Conservation (phyloP, 2,797 vertebrate species). For the Acomys russatus region DNA sequence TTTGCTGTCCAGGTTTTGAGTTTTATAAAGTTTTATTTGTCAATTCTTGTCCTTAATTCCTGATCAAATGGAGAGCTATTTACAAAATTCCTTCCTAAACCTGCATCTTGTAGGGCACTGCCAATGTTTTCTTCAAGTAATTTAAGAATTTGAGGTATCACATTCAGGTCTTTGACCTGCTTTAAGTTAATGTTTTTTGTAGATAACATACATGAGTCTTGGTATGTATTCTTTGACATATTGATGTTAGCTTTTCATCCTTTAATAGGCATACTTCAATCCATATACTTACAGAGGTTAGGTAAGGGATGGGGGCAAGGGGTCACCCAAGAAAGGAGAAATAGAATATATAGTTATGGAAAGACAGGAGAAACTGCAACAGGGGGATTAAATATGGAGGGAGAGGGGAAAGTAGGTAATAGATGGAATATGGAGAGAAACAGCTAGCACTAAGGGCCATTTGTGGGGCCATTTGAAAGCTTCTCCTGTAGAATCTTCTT, state of each 20-base stretch:
- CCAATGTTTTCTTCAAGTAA: not conserved
- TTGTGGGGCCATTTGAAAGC: not conserved
- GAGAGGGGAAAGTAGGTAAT: not conserved
- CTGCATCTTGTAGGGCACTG: not conserved
- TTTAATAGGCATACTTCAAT: not conserved
- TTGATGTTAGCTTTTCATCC: not conserved
- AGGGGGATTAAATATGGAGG: not conserved
- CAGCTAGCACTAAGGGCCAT: not conserved
- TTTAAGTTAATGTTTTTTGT: not conserved
- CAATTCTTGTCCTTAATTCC: not conserved
- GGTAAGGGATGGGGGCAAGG: not conserved
- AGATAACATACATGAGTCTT: not conserved
- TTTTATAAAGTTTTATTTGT: not conserved
- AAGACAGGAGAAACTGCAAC: too few relatives aligned
- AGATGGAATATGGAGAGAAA: not conserved
- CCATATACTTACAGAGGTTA: not conserved
- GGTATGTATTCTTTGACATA: not conserved
- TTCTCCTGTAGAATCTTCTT: not conserved
- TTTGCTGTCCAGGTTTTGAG: not conserved
- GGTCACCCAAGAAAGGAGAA: not conserved
- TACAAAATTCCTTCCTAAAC: not conserved
- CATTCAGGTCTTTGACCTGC: not conserved
- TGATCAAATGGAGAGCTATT: not conserved
- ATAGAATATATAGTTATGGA: not conserved
- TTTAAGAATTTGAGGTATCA: not conserved